Evolutionary conservation across 37 sponge, comb jelly and placozoan genomes (phyloP).

Genomic region (Sycon ciliatum): DNA sequence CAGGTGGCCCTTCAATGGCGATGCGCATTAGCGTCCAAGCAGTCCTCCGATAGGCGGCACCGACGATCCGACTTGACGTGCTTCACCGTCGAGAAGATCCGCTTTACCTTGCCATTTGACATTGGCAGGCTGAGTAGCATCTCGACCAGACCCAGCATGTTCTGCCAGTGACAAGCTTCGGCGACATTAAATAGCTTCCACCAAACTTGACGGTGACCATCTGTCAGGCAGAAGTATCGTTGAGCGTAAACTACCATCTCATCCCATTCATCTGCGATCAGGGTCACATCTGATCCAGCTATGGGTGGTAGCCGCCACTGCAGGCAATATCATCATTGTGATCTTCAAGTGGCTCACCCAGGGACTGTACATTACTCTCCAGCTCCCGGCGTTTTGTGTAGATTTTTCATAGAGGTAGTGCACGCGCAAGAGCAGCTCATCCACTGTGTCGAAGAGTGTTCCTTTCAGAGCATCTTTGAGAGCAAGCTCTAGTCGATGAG

Average conservation of each 20-base stretch:
- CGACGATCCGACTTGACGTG: constrained; percentile 34
- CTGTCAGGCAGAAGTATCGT: constrained; percentile 41
- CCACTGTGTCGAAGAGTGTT: too few relatives aligned
- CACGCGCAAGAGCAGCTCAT: too few relatives aligned
- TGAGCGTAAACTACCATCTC: constrained; percentile 51
- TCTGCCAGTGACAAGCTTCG: constrained; percentile 30
- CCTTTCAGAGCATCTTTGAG: too few relatives aligned
- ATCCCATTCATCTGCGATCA: constrained; percentile 51
- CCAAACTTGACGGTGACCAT: constrained; percentile 30
- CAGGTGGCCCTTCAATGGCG: constrained; percentile 41
- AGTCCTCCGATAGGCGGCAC: constrained; percentile 29
- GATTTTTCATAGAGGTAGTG: too few relatives aligned
- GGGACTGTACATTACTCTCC: too few relatives aligned
- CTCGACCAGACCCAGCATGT: constrained; percentile 39
- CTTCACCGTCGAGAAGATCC: constrained; percentile 44
- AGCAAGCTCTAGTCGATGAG: too few relatives aligned
- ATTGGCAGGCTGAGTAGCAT: constrained; percentile 43
- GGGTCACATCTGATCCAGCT: constrained; percentile 18
- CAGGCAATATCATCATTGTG: constrained; percentile 37
- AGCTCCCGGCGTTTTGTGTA: too few relatives aligned
- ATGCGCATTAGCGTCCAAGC: constrained; percentile 43
- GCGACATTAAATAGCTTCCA: constrained; percentile 50
- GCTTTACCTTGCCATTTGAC: constrained; percentile 49
- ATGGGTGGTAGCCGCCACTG: constrained; percentile 33
- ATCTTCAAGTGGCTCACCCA: too few relatives aligned